A percentile compares a stretch with the other conserved stretches of the same genome.
These are phyloP conservation scores for Laticauda laticaudata DNA, from an alignment of 2,113 vertebrate genomes.

Conservation along the genomic window DNA sequence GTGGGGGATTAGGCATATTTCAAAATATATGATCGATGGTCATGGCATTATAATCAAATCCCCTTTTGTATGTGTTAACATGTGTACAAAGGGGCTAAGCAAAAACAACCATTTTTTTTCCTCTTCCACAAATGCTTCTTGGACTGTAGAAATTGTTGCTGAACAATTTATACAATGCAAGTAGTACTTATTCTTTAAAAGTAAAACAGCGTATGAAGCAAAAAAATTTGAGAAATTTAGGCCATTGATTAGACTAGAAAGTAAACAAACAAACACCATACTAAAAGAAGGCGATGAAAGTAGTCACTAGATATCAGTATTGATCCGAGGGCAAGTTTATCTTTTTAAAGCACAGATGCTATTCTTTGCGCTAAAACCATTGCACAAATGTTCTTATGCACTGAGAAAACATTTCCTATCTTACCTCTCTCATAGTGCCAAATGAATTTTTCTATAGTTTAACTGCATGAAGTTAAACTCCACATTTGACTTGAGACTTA, in stretches of 20 bases:
- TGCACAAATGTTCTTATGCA: neutral
- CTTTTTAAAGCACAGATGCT: neutral
- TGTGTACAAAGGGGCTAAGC: neutral
- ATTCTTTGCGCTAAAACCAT: neutral
- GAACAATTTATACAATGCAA: neutral
- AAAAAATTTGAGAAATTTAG: neutral
- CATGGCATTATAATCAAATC: neutral
- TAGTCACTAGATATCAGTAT: neutral
- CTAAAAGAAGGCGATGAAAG: neutral
- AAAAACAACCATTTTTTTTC: neutral
- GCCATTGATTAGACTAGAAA: neutral
- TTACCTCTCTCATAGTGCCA: neutral
- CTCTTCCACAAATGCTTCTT: neutral
- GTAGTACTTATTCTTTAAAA: neutral
- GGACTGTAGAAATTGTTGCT: neutral
- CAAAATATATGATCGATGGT: neutral
- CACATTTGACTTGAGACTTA: neutral
- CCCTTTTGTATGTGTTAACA: neutral
- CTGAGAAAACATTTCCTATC: neutral
- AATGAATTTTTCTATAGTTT: neutral
- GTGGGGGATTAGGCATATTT: neutral
- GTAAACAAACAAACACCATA: neutral
- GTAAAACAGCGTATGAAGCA: neutral
- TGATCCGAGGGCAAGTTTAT: neutral
- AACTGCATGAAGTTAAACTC: neutral